Evolutionary conservation across 2,888 invertebrate genomes (phyloP).

Genomic region (Phortica okadai): DNA sequence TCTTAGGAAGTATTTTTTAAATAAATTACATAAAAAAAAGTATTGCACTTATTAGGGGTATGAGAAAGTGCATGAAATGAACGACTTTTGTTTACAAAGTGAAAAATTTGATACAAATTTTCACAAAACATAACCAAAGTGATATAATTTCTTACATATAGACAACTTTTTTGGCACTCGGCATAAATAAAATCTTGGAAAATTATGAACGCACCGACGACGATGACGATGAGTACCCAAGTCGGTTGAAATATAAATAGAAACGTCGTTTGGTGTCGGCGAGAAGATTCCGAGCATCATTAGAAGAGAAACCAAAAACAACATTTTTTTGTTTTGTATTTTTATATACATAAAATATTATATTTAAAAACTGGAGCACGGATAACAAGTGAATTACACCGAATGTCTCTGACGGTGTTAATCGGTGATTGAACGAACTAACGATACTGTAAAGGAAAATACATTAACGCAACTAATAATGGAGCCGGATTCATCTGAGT

Average conservation of each 20-base stretch:
- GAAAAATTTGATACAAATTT: no score
- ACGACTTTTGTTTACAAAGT: no score
- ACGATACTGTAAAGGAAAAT: neutral
- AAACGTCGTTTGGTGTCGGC: neutral
- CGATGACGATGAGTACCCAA: constrained; percentile 11
- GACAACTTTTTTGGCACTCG: constrained; percentile 28
- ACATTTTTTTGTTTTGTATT: neutral
- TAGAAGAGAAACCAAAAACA: neutral
- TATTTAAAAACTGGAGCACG: constrained; percentile 29
- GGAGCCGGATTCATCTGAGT: constrained; percentile 10
- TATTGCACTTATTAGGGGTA: neutral
- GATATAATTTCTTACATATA: constrained; percentile 5
- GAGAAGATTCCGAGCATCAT: constrained; percentile 35
- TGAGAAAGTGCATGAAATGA: no score
- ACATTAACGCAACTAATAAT: neutral
- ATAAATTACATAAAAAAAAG: neutral
- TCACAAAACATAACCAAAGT: neutral
- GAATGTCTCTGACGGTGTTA: constrained; percentile 11
- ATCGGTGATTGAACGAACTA: neutral
- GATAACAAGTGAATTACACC: neutral
- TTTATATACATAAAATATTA: constrained; percentile 14
- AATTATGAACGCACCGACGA: constrained; percentile 30
- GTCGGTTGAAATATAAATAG: constrained; percentile 39
- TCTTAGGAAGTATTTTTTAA: neutral
- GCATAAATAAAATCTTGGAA: constrained; percentile 16